phyloP scores from a whole-genome alignment of 2,888 invertebrate genomes.

The Acrobasis suavella region DNA sequence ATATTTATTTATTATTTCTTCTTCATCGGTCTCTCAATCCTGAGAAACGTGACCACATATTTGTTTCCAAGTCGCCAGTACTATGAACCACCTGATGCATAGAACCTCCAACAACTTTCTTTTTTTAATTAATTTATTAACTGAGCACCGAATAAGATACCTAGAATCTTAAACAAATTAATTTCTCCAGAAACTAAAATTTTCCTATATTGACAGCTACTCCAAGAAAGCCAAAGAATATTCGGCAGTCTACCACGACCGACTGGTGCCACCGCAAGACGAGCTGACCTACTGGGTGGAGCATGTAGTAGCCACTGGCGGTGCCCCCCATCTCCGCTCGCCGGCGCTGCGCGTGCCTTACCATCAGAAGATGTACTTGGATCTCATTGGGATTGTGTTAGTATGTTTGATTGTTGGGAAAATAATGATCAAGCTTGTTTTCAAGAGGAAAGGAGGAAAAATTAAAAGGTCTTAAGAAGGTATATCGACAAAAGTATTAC shows the following conservation, averaged over 20 bases:
- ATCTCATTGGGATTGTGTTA: slow-evolving; percentile 31
- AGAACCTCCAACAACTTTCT: too few species aligned
- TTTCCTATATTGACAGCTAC: too few species aligned
- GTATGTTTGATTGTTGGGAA: neutral
- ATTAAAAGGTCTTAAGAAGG: neutral
- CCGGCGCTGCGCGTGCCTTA: slow-evolving; percentile 44
- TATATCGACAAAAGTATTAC: too few species aligned
- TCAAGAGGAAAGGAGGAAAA: neutral
- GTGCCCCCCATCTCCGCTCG: slow-evolving; percentile 51
- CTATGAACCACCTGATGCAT: too few species aligned
- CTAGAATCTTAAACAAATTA: too few species aligned
- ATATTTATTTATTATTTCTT: too few species aligned
- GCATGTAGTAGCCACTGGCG: slow-evolving; percentile 46
- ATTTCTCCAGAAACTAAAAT: too few species aligned
- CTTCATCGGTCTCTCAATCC: too few species aligned
- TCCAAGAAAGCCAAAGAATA: slow-evolving; percentile 32
- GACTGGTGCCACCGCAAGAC: slow-evolving; percentile 44
- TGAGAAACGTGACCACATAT: too few species aligned
- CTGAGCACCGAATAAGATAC: too few species aligned
- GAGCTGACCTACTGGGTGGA: slow-evolving; percentile 54
- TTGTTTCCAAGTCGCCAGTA: too few species aligned
- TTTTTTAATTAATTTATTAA: too few species aligned
- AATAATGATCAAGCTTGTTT: neutral
- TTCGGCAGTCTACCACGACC: slow-evolving; percentile 49
- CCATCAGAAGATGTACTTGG: slow-evolving; percentile 54